phyloP scores from a whole-genome alignment of 2,888 invertebrate genomes.

The Gandaritis pyraliata region DNA sequence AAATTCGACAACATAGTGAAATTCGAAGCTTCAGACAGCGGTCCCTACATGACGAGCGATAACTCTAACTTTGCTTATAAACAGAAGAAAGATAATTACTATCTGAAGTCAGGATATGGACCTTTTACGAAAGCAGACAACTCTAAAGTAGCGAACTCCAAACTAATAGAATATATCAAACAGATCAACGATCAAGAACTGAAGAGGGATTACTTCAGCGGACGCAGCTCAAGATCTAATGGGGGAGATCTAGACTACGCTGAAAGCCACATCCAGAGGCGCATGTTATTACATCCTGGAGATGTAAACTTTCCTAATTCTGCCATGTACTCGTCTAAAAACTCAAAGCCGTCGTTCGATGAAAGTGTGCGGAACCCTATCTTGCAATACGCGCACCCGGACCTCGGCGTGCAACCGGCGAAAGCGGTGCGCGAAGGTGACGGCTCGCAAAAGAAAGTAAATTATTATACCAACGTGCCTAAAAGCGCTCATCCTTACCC shows the following conservation, averaged over 20 bases:
- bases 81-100: constrained; percentile 74
- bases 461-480: constrained; percentile 81
- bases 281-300: constrained; percentile 89
- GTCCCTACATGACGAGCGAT: constrained; percentile 68
- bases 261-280: constrained; percentile 86
- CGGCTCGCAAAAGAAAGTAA: constrained; percentile 67
- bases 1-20: constrained; percentile 84
- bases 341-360: constrained; percentile 86
- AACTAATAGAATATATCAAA: constrained; percentile 87
- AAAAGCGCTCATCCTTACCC: constrained; percentile 85
- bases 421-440: constrained; percentile 81
- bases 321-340: constrained; percentile 86
- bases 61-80: constrained; percentile 69
- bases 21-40: constrained; percentile 67
- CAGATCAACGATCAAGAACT: constrained; percentile 87
- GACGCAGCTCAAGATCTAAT: constrained; percentile 78
- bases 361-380: constrained; percentile 90
- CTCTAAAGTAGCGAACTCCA: constrained; percentile 82
- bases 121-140: constrained; percentile 87
- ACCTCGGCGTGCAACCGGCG: constrained; percentile 90
- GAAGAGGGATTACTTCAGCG: constrained; percentile 85
- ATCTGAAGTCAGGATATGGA: constrained; percentile 80
- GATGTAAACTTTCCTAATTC: constrained; percentile 87
- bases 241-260: constrained; percentile 75
- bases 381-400: constrained; percentile 91